phyloP scores from a whole-genome alignment of 2,888 invertebrate species.

The Microplitis deprimator region DNA sequence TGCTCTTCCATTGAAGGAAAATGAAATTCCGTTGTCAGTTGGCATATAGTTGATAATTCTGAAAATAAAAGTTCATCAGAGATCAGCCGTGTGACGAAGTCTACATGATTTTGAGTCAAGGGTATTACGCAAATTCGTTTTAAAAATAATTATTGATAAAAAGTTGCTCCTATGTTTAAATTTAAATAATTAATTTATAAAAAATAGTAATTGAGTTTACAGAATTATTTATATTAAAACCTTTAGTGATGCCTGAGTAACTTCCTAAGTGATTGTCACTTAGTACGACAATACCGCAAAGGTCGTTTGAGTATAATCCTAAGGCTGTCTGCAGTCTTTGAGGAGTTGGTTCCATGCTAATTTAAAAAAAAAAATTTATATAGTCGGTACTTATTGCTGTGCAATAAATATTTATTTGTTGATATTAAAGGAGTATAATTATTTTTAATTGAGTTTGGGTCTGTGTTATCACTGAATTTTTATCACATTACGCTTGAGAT shows the following conservation, averaged over 20 bases:
- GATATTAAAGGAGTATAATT: no score
- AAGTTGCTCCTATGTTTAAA: background rate
- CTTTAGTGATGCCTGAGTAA: conserved; percentile 78
- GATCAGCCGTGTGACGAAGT: background rate
- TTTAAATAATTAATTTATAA: background rate
- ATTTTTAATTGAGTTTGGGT: no score
- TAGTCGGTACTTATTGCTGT: conserved; percentile 56
- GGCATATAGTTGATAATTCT: conserved; percentile 82
- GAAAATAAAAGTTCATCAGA: conserved; percentile 40
- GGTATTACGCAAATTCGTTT: background rate
- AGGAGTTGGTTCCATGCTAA: conserved; percentile 77
- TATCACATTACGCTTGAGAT: background rate
- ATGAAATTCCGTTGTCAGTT: conserved; percentile 94
- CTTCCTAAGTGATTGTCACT: conserved; percentile 78
- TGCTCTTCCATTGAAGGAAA: conserved; percentile 90
- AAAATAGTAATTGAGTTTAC: background rate
- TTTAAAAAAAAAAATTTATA: conserved; percentile 35
- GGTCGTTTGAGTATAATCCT: conserved; percentile 91
- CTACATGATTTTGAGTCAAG: background rate
- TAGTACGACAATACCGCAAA: conserved; percentile 90
- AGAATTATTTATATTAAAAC: conserved; percentile 61
- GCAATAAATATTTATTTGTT: background rate
- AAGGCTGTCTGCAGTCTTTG: conserved; percentile 93
- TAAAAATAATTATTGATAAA: background rate
- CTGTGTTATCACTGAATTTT: background rate